These are phyloP conservation scores for Micropterix aruncella DNA, from an alignment of 2,888 invertebrate species.

Conservation along the genomic window DNA sequence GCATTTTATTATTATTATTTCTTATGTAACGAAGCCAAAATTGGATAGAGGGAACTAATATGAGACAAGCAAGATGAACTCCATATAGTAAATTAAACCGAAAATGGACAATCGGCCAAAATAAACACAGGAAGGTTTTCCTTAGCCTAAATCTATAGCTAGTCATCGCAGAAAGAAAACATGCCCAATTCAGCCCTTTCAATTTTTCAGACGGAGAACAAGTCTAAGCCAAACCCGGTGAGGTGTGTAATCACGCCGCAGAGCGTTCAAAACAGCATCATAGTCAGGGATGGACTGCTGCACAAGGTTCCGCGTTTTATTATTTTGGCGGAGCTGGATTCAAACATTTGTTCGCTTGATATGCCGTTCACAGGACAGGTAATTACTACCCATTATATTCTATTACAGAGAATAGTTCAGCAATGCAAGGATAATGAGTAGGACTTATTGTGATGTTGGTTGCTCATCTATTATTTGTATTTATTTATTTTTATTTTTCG, in stretches of 20 bases:
- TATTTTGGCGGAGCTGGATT: slow-evolving; percentile 70
- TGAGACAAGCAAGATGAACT: too few species aligned
- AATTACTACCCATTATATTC: too few species aligned
- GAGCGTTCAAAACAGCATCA: slow-evolving; percentile 49
- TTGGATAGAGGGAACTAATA: too few species aligned
- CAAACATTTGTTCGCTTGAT: slow-evolving; percentile 69
- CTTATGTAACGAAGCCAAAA: too few species aligned
- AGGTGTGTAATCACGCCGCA: slow-evolving; percentile 78
- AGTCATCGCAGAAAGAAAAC: too few species aligned
- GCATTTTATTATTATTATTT: too few species aligned
- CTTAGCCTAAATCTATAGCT: too few species aligned
- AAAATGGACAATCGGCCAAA: too few species aligned
- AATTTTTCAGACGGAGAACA: slow-evolving; percentile 19
- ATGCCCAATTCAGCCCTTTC: slow-evolving; percentile 7
- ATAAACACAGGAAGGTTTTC: too few species aligned
- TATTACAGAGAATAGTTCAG: too few species aligned
- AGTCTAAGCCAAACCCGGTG: slow-evolving; percentile 45
- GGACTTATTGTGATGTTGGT: neutral
- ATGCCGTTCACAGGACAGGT: slow-evolving; percentile 84
- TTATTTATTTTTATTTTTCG: slow-evolving; percentile 1
- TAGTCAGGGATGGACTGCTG: slow-evolving; percentile 13
- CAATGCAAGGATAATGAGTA: too few species aligned
- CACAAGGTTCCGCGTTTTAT: slow-evolving; percentile 62
- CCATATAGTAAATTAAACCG: too few species aligned
- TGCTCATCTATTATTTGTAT: slow-evolving; percentile 1